phyloP scores from a whole-genome alignment of 1,140 invertebrate genomes.

The Drosophila micromelanica region DNA sequence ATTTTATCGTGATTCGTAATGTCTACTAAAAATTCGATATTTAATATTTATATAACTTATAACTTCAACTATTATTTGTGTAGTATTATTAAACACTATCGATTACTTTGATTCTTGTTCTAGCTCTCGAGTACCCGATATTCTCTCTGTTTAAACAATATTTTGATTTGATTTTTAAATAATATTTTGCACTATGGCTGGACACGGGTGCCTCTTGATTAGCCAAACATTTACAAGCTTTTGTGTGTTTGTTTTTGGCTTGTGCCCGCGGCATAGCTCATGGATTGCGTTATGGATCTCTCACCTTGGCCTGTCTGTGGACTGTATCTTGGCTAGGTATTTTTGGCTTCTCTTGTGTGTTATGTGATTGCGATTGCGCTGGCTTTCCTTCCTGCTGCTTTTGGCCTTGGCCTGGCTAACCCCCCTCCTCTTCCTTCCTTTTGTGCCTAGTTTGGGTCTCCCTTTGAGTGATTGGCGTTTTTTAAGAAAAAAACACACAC shows the following conservation, averaged over 20 bases:
- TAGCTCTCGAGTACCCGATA: too few species aligned
- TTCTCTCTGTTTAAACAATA: not conserved
- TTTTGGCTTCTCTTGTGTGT: constrained; percentile 16
- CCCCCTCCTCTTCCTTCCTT: not conserved
- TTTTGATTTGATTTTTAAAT: not conserved
- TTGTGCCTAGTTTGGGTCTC: constrained; percentile 15
- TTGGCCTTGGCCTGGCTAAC: constrained; percentile 65
- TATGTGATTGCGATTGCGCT: constrained; percentile 36
- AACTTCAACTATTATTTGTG: too few species aligned
- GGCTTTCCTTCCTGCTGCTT: constrained; percentile 69
- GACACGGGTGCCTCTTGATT: constrained; percentile 18
- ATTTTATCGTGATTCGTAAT: too few species aligned
- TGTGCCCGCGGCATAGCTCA: constrained; percentile 16
- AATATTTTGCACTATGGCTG: not conserved
- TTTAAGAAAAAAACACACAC: too few species aligned
- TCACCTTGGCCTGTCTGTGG: constrained; percentile 40
- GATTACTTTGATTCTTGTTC: not conserved
- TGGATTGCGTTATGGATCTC: constrained; percentile 35
- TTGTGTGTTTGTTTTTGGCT: not conserved
- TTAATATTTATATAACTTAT: too few species aligned
- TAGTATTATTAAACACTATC: not conserved
- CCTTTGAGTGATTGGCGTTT: constrained; percentile 46
- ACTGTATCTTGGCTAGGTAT: constrained; percentile 30
- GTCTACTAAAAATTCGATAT: too few species aligned
- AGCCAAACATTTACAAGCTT: constrained; percentile 10